phyloP scores from a whole-genome alignment of 2,797 vertebrate species.

The Myotis myotis region DNA sequence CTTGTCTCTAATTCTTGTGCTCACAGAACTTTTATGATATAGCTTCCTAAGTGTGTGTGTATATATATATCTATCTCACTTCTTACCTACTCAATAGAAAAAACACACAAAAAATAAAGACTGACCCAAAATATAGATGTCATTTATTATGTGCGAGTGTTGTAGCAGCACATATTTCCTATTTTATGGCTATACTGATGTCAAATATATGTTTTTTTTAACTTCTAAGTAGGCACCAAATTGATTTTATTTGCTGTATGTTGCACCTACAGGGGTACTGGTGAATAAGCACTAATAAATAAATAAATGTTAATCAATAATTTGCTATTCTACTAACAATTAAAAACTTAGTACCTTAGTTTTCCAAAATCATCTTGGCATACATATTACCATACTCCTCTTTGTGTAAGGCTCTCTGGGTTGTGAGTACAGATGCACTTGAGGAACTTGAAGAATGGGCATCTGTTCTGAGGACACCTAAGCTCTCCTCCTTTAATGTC shows the following conservation, averaged over 20 bases:
- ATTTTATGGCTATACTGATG: not conserved
- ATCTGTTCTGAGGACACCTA: not conserved
- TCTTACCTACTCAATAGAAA: not conserved
- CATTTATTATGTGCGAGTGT: not conserved
- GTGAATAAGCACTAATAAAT: not conserved
- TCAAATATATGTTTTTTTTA: not conserved
- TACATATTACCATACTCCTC: not conserved
- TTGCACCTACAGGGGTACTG: not conserved
- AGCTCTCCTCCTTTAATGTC: not conserved
- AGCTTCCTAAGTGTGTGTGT: not conserved
- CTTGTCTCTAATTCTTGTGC: not conserved
- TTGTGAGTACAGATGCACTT: not conserved
- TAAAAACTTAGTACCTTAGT: not conserved
- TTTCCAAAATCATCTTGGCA: not conserved
- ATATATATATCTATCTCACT: not conserved
- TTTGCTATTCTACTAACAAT: not conserved
- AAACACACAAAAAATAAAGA: not conserved
- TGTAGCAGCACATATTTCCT: not conserved
- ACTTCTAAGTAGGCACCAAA: not conserved
- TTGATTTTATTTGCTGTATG: not conserved
- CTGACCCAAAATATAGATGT: not conserved
- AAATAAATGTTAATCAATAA: not conserved
- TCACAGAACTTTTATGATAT: not conserved
- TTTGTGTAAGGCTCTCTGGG: not conserved
- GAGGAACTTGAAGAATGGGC: not conserved